A percentile compares a stretch with the other conserved stretches of the same genome.
Conservation (phyloP, 2,113 vertebrate species). For the Prunella himalayana region DNA sequence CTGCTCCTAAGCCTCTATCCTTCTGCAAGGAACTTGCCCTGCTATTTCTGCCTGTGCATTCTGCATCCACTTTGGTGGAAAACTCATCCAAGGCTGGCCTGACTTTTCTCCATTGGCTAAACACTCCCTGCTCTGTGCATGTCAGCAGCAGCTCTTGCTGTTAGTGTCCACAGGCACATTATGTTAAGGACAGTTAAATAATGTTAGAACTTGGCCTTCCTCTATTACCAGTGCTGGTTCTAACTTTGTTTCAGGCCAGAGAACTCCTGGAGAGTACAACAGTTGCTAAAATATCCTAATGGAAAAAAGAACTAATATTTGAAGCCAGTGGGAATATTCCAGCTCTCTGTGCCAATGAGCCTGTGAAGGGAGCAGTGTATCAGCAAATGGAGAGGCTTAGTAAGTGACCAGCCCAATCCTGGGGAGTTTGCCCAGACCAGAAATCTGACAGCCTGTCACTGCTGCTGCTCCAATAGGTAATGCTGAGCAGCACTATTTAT, state of each 20-base stretch:
- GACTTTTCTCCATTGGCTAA: not conserved
- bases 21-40: not conserved
- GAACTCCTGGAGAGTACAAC: constrained; percentile 14
- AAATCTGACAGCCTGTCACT: not conserved
- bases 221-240: not conserved
- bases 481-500: not conserved
- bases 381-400: constrained; percentile 26
- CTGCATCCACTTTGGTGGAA: not conserved
- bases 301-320: constrained; percentile 50
- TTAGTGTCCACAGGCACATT: not conserved
- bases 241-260: not conserved
- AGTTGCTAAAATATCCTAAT: constrained; percentile 6
- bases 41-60: not conserved
- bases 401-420: not conserved
- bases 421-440: not conserved
- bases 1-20: not conserved
- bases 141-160: not conserved
- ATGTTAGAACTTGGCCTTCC: not conserved
- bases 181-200: not conserved
- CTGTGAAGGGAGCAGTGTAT: not conserved
- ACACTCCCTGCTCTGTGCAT: not conserved
- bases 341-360: not conserved
- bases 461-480: not conserved
- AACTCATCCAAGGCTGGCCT: not conserved
- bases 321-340: constrained; percentile 38